Evolutionary conservation across 2,797 vertebrate genomes (phyloP), one percentile per base, ranked within the genome.

Genomic region (Phrynocephalus vlangalii): DNA sequence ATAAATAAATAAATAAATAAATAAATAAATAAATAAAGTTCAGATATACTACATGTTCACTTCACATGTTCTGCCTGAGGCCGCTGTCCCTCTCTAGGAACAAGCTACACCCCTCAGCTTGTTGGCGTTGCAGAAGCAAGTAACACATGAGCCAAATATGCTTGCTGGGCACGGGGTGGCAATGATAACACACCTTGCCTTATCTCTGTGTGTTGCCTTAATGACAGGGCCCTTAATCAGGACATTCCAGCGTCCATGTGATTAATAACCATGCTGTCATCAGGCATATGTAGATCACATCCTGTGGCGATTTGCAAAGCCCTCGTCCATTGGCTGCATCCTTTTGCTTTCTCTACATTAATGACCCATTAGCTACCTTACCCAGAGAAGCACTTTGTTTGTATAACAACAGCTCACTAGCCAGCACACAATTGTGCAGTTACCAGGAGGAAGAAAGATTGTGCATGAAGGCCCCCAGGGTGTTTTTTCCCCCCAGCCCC

Each of bases 141-240:
- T 67, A 75, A 76, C 38, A 33, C 63, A 76, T 13, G 5, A 6
- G 13, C 44, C 33, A 11, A 1, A 44, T n/a, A 5, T 72, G 72
- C 88, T 38, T 85, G 86, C 85, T 70, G 52, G 79, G 79, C 92
- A 76, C 22, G 56, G 79, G 88, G 80, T 50, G 18, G 77, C 50
- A 70, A 33, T 1, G 60, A 84, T 88, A 86, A 88, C 33, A 33
- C 68, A 75, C 71, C 63, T 67, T 79, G 56, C 68, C 89, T 86
- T 86, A 77, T 89, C 91, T 89, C 76, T 60, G n/a, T 38, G 22
- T 86, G 87, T 85, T 86, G 86, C 56, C 79, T 82, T 86, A 68
- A 89, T 79, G 84, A 30, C 80, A 75, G 26, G n/a, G 20, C 16
- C 30, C 50, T 38, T 79, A 71, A 73, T 86, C 87, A 30, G 83